These are phyloP conservation scores for Daphoenositta chrysoptera DNA, from an alignment of 2,113 vertebrate species.

Conservation along the genomic window DNA sequence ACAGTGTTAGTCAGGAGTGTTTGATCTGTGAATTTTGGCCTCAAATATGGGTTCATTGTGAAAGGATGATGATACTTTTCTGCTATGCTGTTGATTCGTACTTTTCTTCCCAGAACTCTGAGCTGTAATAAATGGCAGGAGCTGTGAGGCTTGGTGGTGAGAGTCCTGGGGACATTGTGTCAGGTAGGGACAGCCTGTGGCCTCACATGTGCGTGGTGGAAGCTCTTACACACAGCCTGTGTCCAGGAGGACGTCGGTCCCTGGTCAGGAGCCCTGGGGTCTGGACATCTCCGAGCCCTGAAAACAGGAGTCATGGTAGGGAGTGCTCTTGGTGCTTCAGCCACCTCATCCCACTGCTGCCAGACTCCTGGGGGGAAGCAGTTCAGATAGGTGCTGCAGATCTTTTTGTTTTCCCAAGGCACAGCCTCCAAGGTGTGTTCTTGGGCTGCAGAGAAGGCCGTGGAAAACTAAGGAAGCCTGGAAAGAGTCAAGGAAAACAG, in stretches of 20 bases:
- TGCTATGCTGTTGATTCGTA: background rate
- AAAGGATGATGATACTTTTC: background rate
- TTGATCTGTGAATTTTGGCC: background rate
- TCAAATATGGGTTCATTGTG: background rate
- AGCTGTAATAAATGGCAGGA: background rate
- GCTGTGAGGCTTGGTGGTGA: background rate
- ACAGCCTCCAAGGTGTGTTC: background rate
- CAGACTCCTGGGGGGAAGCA: background rate
- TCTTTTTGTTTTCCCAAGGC: background rate
- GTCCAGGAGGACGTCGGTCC: background rate
- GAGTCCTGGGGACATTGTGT: background rate
- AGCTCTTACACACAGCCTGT: accelerated
- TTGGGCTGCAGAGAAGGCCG: accelerated
- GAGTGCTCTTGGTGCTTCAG: background rate
- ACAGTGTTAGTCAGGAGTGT: background rate
- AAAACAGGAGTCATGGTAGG: accelerated
- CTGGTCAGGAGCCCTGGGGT: accelerated
- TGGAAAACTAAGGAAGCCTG: background rate
- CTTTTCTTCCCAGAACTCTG: background rate
- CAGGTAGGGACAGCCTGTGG: background rate
- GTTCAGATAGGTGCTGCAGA: background rate
- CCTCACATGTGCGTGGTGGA: background rate
- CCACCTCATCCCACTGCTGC: background rate
- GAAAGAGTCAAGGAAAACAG: background rate
- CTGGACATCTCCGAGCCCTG: background rate